Conservation (phyloP, 2,888 invertebrate species). For the Phaedon cochleariae region DNA sequence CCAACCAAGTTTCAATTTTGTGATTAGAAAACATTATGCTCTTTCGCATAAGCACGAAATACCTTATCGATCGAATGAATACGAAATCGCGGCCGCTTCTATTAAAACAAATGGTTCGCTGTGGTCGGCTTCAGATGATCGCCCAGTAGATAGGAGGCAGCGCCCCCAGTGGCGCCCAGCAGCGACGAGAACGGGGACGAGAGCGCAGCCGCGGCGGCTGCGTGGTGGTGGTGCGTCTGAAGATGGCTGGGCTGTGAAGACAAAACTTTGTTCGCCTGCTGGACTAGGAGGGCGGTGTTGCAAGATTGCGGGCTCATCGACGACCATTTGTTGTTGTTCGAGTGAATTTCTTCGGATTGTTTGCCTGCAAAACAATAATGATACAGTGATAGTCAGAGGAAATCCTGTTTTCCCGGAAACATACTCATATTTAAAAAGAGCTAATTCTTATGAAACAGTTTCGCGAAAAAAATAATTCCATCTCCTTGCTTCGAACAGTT, state of each 20-base stretch:
- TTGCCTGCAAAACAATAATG: slow-evolving; percentile 57
- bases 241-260: slow-evolving; percentile 61
- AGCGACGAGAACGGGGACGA: slow-evolving; percentile 69
- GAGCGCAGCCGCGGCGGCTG: slow-evolving; percentile 69
- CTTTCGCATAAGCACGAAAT: too few species aligned
- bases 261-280: slow-evolving; percentile 62
- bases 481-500: too few species aligned
- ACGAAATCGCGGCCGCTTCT: background rate
- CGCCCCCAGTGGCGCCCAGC: slow-evolving; percentile 66
- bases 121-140: slow-evolving; percentile 70
- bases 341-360: slow-evolving; percentile 57
- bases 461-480: too few species aligned
- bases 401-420: background rate
- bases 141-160: slow-evolving; percentile 69
- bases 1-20: too few species aligned
- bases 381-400: background rate
- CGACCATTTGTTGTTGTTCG: slow-evolving; percentile 64
- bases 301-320: slow-evolving; percentile 62
- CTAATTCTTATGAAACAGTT: too few species aligned
- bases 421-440: too few species aligned
- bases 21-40: too few species aligned
- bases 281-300: slow-evolving; percentile 62
- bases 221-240: slow-evolving; percentile 66
- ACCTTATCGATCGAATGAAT: too few species aligned
- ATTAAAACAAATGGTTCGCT: slow-evolving; percentile 71